Percentiles rank a stretch among this genome's conserved stretches.
Conservation (phyloP, 2,113 vertebrate genomes). For the Limnothrissa miodon region DNA sequence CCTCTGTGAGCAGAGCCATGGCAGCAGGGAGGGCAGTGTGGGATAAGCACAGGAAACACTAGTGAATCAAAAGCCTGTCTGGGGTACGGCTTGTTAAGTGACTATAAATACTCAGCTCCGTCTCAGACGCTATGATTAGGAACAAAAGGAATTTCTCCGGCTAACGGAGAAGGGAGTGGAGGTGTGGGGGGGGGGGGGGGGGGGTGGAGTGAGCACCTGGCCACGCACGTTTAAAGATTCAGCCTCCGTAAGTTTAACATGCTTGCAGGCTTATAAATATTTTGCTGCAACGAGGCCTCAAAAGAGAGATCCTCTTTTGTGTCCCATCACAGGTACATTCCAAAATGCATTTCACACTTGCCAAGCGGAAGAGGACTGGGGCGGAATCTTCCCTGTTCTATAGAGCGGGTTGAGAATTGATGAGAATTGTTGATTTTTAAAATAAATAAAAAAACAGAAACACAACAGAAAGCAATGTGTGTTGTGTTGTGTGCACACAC, state of each 20-base stretch:
- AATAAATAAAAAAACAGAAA: slow-evolving; percentile 27
- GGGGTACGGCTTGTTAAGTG: slow-evolving; percentile 68
- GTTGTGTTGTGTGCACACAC: not conserved
- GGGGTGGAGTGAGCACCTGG: slow-evolving; percentile 66
- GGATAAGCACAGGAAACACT: slow-evolving; percentile 87
- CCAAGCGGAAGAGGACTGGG: slow-evolving; percentile 36
- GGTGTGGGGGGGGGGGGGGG: too few species aligned
- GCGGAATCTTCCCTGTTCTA: not conserved
- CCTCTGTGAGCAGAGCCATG: slow-evolving; percentile 58
- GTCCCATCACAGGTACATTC: slow-evolving; percentile 37
- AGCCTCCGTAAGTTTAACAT: slow-evolving; percentile 77
- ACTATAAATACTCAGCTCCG: slow-evolving; percentile 82
- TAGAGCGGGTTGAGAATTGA: not conserved
- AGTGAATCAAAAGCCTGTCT: slow-evolving; percentile 83
- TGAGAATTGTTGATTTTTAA: not conserved
- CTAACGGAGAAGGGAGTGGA: slow-evolving; percentile 82
- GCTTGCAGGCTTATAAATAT: slow-evolving; percentile 71
- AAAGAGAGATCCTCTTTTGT: slow-evolving; percentile 56
- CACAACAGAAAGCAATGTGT: not conserved
- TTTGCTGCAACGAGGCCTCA: slow-evolving; percentile 62
- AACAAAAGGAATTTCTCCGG: slow-evolving; percentile 89
- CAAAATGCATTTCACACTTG: slow-evolving; percentile 50
- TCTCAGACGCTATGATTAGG: slow-evolving; percentile 85
- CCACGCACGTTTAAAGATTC: slow-evolving; percentile 80
- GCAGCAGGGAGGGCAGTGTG: slow-evolving; percentile 53